phyloP scores from a whole-genome alignment of 2,113 vertebrate genomes.

The Campylomormyrus numenius region DNA sequence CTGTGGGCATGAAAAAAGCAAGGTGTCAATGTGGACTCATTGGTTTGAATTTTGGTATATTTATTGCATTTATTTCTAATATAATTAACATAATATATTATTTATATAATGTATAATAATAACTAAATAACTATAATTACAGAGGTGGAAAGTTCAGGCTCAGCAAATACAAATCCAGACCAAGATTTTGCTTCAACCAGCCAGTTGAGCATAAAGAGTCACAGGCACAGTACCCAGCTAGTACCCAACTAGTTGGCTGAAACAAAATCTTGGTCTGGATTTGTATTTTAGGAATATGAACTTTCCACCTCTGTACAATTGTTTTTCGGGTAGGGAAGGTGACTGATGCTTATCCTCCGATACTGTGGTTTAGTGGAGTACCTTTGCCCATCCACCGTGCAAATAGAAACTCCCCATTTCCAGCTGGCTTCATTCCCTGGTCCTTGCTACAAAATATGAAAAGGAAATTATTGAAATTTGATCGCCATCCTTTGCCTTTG shows the following conservation, averaged over 20 bases:
- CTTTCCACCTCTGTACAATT: background rate
- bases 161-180: background rate
- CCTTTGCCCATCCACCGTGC: constrained; percentile 61
- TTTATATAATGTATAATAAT: background rate
- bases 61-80: background rate
- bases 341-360: background rate
- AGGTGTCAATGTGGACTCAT: background rate
- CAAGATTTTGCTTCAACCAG: background rate
- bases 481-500: background rate
- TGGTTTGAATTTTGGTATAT: background rate
- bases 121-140: background rate
- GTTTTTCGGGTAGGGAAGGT: background rate
- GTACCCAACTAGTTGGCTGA: background rate
- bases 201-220: background rate
- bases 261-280: background rate
- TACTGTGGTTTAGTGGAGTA: background rate
- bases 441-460: constrained; percentile 30
- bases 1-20: background rate
- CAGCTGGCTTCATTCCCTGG: constrained; percentile 29
- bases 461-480: background rate
- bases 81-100: background rate
- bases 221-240: background rate
- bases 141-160: background rate
- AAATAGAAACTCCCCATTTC: constrained; percentile 55
- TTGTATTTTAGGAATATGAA: background rate